Evolutionary conservation across 2,888 invertebrate genomes (phyloP).

Genomic region (Ennomos erosarius): DNA sequence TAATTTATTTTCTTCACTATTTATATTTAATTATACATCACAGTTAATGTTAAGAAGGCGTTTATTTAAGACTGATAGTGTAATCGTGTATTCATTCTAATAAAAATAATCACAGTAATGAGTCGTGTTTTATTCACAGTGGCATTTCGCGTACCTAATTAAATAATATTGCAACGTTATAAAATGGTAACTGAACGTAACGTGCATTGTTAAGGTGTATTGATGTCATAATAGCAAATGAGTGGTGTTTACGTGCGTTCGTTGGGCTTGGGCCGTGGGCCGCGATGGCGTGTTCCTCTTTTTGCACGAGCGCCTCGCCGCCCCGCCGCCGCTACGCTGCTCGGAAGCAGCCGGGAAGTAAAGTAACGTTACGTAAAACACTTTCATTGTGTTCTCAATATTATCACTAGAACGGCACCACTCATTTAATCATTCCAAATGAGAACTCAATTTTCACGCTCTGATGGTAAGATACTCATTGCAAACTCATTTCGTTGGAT

Average conservation of each 20-base stretch:
- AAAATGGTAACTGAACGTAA: conserved; percentile 44
- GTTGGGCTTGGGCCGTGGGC: conserved; percentile 26
- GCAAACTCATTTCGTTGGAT: conserved; percentile 26
- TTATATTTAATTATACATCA: conserved; percentile 47
- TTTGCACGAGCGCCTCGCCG: conserved; percentile 50
- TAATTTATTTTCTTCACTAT: conserved; percentile 68
- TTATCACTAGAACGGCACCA: conserved; percentile 52
- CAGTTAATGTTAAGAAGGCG: conserved; percentile 38
- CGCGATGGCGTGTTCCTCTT: conserved; percentile 42
- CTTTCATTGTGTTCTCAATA: conserved; percentile 73
- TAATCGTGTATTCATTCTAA: conserved; percentile 56
- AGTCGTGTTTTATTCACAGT: conserved; percentile 37
- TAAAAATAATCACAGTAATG: conserved; percentile 53
- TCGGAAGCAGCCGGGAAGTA: conserved; percentile 52
- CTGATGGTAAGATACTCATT: conserved; percentile 43
- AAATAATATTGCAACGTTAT: conserved; percentile 26
- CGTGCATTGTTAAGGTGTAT: conserved; percentile 32
- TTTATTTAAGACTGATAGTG: conserved; percentile 73
- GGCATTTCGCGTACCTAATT: conserved; percentile 8
- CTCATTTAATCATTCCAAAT: conserved; percentile 50
- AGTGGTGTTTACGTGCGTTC: conserved; percentile 33
- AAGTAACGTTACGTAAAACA: conserved; percentile 62
- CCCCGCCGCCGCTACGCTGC: conserved; percentile 32
- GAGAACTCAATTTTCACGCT: conserved; percentile 53
- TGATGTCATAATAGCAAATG: conserved; percentile 40